Evolutionary conservation across 2,113 vertebrate genomes (phyloP).

Genomic region (Falco punctatus): DNA sequence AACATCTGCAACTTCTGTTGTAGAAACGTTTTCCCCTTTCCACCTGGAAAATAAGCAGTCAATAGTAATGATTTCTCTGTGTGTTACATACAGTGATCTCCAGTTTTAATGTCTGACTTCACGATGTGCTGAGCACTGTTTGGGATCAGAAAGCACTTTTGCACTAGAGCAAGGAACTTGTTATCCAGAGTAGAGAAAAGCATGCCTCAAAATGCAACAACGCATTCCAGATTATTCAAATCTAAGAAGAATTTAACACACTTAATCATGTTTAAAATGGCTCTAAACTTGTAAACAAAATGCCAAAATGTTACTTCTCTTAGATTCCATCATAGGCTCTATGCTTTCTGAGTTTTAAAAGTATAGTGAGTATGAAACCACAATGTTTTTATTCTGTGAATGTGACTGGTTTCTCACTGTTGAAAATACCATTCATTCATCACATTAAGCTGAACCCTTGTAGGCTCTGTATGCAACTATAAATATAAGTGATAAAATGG

Average conservation of each 20-base stretch:
- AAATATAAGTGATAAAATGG: background rate
- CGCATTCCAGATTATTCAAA: background rate
- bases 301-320: background rate
- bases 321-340: background rate
- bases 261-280: background rate
- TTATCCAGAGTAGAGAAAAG: background rate
- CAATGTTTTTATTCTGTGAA: background rate
- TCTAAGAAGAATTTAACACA: background rate
- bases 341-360: background rate
- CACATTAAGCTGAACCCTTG: background rate
- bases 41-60: slow-evolving; percentile 74
- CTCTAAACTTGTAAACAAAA: background rate
- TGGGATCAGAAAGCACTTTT: background rate
- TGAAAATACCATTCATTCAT: background rate
- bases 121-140: background rate
- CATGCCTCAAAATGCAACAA: background rate
- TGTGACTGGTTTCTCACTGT: background rate
- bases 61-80: background rate
- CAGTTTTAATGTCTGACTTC: background rate
- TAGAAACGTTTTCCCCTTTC: slow-evolving; percentile 93
- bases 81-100: background rate
- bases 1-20: slow-evolving; percentile 77
- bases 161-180: background rate
- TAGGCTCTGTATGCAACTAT: background rate
- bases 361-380: background rate